Conservation (phyloP, 2,888 invertebrate species). For the Scaptomyza reducta region DNA sequence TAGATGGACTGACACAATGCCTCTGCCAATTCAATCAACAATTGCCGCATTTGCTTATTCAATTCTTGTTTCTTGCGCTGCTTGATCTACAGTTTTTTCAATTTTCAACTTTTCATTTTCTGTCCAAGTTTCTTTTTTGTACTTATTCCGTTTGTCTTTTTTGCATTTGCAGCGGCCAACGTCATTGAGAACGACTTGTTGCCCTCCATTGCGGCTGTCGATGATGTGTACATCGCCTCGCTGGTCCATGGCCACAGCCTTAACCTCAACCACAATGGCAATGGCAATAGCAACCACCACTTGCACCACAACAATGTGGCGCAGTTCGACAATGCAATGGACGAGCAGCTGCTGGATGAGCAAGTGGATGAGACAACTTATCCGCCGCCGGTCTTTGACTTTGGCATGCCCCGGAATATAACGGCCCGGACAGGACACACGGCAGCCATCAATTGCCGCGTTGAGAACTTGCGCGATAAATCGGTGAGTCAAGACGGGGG, state of each 20-base stretch:
- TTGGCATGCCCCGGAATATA: conserved; percentile 93
- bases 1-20: conserved; percentile 8
- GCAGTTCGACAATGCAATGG: conserved; percentile 64
- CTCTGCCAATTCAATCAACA: conserved; percentile 56
- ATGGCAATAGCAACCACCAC: conserved; percentile 29
- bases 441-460: conserved; percentile 94
- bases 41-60: conserved; percentile 45
- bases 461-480: conserved; percentile 94
- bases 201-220: conserved; percentile 59
- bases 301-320: conserved; percentile 58
- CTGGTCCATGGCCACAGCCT: conserved; percentile 60
- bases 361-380: conserved; percentile 64
- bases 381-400: conserved; percentile 91
- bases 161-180: conserved; percentile 36
- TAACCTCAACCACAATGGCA: conserved; percentile 40
- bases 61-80: conserved; percentile 17
- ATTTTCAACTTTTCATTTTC: conserved; percentile 19
- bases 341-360: conserved; percentile 51
- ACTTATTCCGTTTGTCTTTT: neutral
- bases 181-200: conserved; percentile 64
- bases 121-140: neutral
- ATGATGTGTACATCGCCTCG: conserved; percentile 73
- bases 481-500: conserved; percentile 86
- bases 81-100: conserved; percentile 16
- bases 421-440: conserved; percentile 94